A percentile compares a stretch with the other conserved stretches of the same genome.
Evolutionary conservation across 2,888 invertebrate genomes (phyloP).

Genomic region (Fragum whitleyi): DNA sequence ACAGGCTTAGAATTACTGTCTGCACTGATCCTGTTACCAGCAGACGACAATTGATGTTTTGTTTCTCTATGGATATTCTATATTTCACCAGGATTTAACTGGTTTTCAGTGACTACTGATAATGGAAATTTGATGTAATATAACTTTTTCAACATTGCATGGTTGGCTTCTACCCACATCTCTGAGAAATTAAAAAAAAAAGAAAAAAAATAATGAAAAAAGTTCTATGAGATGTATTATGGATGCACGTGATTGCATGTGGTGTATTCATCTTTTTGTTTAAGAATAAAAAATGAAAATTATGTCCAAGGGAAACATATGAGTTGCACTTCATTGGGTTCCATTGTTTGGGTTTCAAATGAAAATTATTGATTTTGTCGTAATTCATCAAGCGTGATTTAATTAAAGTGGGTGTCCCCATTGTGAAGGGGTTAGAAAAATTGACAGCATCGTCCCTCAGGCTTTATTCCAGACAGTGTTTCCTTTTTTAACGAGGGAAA

Average conservation of each 20-base stretch:
- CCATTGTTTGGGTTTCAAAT: constrained; percentile 35
- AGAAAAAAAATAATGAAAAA: no score
- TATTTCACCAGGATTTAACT: constrained; percentile 12
- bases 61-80: constrained; percentile 10
- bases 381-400: constrained; percentile 35
- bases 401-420: constrained; percentile 24
- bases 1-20: constrained; percentile 12
- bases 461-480: background rate
- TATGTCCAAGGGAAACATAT: background rate
- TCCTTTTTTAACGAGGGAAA: constrained; percentile 6
- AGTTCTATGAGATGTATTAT: no score
- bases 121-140: background rate
- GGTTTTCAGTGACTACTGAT: background rate
- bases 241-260: no score
- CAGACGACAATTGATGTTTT: constrained; percentile 21
- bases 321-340: constrained; percentile 16
- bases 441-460: constrained; percentile 10
- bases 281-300: no score
- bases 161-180: no score
- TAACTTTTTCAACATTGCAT: background rate
- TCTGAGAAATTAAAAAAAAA: no score
- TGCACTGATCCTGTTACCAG: constrained; percentile 7
- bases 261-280: no score
- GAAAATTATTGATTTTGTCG: constrained; percentile 37
- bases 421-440: constrained; percentile 14